Evolutionary conservation across 1,140 invertebrate species (phyloP).

Genomic region (Dreissena polymorpha): DNA sequence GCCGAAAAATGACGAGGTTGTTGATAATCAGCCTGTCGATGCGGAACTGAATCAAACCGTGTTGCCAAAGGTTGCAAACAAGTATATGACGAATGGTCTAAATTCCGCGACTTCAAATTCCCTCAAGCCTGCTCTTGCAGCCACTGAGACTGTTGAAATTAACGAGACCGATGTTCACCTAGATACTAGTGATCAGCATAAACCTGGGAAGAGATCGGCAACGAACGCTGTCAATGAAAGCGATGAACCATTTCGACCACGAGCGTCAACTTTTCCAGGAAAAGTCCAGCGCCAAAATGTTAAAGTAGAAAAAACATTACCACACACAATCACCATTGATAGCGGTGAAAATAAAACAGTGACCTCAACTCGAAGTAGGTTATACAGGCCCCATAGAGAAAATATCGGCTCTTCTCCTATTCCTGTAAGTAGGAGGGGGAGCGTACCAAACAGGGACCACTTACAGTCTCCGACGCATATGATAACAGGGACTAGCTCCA

Average conservation of each 20-base stretch:
- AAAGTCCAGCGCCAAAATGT: constrained; percentile 16
- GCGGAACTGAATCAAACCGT: no score
- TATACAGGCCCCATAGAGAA: constrained; percentile 15
- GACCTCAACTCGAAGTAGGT: background rate
- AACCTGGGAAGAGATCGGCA: constrained; percentile 5
- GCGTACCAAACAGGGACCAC: background rate
- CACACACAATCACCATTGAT: background rate
- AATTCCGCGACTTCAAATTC: no score
- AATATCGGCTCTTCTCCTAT: background rate
- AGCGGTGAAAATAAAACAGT: background rate
- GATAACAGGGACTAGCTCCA: background rate
- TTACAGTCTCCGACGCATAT: background rate
- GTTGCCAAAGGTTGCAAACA: no score
- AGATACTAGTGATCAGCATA: background rate
- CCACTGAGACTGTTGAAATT: background rate
- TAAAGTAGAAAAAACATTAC: constrained; percentile 11
- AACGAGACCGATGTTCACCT: background rate
- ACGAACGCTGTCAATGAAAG: background rate
- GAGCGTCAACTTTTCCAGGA: constrained; percentile 49
- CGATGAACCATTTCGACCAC: constrained; percentile 25
- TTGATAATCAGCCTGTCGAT: no score
- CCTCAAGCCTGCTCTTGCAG: no score
- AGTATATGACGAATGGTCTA: no score
- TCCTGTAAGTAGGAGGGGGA: background rate
- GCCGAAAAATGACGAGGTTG: background rate